Evolutionary conservation across 2,888 invertebrate genomes (phyloP), one percentile per base, ranked within the genome.

Genomic region (Stenchaetothrips biformis): DNA sequence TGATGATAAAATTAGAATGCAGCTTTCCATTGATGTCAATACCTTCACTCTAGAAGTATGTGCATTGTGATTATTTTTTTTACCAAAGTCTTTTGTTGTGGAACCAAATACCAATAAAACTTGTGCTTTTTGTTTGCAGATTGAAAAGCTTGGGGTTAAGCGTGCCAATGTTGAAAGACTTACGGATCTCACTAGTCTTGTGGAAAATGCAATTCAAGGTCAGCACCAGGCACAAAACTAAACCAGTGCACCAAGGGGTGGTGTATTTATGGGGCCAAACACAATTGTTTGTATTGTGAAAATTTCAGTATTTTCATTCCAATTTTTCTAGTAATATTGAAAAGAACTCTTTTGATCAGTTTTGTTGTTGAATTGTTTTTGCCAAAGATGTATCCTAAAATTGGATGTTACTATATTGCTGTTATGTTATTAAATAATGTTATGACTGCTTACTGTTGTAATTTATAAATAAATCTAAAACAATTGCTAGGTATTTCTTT

Each of bases 1-100:
- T 85, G 98, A 98, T 86, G 96, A 96, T 86, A 99, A 98, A 88
- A 98, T 98, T 85, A 90, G 97, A 78, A 89, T 94, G 81, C 98
- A 98, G 86, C 89, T 98, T 53, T 92, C 93, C 83, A 91, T 96
- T 27, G 98, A 98, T 88, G 94, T 97, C 0, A 89, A 90, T 77
- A 90, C 91, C 82, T 97, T 94, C 87, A 90, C 91, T 21, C 88
- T 89, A 83, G 90, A 89, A 87, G 91, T 91, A 85, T 84, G 83
- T 83, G 47, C 25, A 25, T 18, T 74, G 18, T 11, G 25, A 21
- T 49, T 48, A 80, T 27, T 13, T 48, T n/a, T 25, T 21, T 62
- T 37, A 13, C 47, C 18, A 59, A 78, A 81, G 78, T 79, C 7
- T 27, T 47, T 80, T n/a, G 80, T 13, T 48, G 21, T 79, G 21